Percentiles rank a stretch among this genome's conserved stretches.
phyloP scores from a whole-genome alignment of 2,113 vertebrate species.

The Ochotona princeps region DNA sequence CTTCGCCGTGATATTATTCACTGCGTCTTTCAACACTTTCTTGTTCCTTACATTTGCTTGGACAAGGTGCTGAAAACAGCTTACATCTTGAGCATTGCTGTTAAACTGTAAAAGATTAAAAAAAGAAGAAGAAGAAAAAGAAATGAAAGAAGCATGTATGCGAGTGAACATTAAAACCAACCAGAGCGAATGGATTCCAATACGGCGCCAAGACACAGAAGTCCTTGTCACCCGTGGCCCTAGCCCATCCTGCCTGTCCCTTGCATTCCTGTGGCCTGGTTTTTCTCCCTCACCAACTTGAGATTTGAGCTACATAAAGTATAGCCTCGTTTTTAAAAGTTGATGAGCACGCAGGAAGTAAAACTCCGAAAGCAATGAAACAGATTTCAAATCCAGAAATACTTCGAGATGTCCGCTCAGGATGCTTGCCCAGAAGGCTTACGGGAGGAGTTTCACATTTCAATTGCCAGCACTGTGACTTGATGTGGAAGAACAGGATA shows the following conservation, averaged over 20 bases:
- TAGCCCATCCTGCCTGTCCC: neutral
- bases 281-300: neutral
- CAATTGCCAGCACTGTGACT: too few species aligned
- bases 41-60: conserved; percentile 99
- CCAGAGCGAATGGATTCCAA: too few species aligned
- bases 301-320: neutral
- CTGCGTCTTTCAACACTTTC: conserved; percentile 97
- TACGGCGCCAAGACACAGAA: too few species aligned
- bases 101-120: conserved; percentile 91
- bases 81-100: conserved; percentile 95
- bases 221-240: neutral
- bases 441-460: neutral
- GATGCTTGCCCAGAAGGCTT: too few species aligned
- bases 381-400: neutral
- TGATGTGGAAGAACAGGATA: too few species aligned
- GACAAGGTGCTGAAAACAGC: conserved; percentile 97
- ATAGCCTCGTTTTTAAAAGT: neutral
- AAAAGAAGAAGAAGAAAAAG: neutral
- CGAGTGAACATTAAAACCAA: conserved; percentile 3
- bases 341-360: neutral
- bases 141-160: neutral
- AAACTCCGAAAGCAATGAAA: neutral
- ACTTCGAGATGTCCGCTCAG: neutral
- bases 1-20: conserved; percentile 97
- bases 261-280: neutral